Conservation (phyloP, 2,113 vertebrate species). For the Calyptommatus sinebrachiatus region DNA sequence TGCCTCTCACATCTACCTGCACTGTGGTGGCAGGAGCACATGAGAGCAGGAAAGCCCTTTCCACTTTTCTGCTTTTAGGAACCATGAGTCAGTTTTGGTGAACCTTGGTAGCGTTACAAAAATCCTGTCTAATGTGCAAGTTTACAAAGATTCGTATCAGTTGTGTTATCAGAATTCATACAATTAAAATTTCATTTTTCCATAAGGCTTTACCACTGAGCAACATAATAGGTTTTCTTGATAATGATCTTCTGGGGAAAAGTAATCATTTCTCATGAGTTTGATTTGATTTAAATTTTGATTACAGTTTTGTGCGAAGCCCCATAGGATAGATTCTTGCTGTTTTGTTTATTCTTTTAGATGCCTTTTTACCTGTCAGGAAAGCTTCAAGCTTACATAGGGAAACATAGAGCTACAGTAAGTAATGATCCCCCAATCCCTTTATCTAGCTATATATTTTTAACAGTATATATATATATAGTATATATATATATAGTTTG, state of each 20-base stretch:
- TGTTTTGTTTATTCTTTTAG: constrained; percentile 60
- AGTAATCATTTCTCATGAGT: not conserved
- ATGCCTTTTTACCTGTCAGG: constrained; percentile 78
- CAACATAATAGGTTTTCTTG: not conserved
- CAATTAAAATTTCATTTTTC: not conserved
- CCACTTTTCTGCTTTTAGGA: no score
- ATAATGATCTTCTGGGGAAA: not conserved
- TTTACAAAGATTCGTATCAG: not conserved
- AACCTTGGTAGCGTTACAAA: not conserved
- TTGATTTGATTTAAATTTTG: not conserved
- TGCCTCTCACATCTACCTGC: no score
- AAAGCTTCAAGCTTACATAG: constrained; percentile 74
- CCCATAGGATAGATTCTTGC: constrained; percentile 2
- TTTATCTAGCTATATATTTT: not conserved
- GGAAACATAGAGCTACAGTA: constrained; percentile 78
- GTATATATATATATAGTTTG: not conserved
- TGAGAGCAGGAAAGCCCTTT: no score
- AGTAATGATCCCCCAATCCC: constrained; percentile 45
- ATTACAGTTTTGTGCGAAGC: not conserved
- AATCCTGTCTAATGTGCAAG: not conserved
- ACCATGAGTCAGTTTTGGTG: not conserved
- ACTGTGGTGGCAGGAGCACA: no score
- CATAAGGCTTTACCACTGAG: not conserved
- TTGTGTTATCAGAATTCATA: not conserved
- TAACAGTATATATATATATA: not conserved